phyloP scores from a whole-genome alignment of 1,140 invertebrate species.

The Aradophagus sp. region DNA sequence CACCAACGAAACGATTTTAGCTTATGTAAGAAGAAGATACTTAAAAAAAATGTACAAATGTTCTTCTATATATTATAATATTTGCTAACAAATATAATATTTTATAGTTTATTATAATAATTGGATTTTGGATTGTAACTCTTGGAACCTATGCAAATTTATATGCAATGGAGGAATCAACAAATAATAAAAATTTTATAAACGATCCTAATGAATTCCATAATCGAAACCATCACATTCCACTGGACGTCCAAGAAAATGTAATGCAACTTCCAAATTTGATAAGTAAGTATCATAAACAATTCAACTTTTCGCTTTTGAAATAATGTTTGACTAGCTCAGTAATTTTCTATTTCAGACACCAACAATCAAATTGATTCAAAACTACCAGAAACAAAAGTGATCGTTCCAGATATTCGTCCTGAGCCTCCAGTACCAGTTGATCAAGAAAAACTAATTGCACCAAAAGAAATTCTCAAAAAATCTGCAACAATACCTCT shows the following conservation, averaged over 20 bases:
- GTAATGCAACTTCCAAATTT: constrained; percentile 56
- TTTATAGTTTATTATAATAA: constrained; percentile 80
- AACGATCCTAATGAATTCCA: constrained; percentile 58
- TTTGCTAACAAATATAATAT: constrained; percentile 1
- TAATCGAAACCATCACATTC: constrained; percentile 68
- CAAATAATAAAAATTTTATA: constrained; percentile 54
- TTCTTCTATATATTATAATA: constrained; percentile 6
- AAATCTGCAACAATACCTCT: too few relatives aligned
- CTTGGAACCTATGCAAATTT: constrained; percentile 91
- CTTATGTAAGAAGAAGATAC: constrained; percentile 80
- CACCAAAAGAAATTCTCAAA: constrained; percentile 54
- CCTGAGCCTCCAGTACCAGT: constrained; percentile 76
- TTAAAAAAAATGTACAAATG: too few relatives aligned
- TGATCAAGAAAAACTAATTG: too few relatives aligned
- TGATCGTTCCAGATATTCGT: constrained; percentile 71
- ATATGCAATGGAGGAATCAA: constrained; percentile 81
- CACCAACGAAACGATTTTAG: constrained; percentile 82
- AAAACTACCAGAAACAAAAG: constrained; percentile 64
- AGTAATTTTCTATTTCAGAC: constrained; percentile 10
- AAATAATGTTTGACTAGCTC: neutral
- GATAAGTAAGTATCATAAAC: constrained; percentile 37
- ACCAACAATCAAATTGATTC: constrained; percentile 63
- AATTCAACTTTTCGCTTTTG: neutral
- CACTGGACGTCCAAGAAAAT: constrained; percentile 63
- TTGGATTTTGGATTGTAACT: constrained; percentile 87